A percentile compares a stretch with the other conserved stretches of the same genome.
Evolutionary conservation across 2,113 vertebrate species (phyloP).

Genomic region (Panthera uncia): DNA sequence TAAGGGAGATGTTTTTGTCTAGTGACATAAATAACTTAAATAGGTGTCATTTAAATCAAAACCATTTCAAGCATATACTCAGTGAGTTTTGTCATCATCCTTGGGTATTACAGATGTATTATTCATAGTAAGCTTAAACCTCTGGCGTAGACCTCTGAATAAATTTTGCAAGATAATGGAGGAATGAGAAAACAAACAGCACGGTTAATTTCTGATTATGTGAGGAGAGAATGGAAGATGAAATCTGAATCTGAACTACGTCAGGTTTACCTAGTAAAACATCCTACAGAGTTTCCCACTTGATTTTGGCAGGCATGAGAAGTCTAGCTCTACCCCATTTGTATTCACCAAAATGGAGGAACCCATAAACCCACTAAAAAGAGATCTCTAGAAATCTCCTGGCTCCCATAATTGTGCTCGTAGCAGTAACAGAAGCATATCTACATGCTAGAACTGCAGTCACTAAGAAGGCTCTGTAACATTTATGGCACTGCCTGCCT

Average conservation of each 20-base stretch:
- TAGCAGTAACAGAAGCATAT: background rate
- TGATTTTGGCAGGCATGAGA: background rate
- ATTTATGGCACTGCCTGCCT: background rate
- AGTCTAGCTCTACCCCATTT: background rate
- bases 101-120: background rate
- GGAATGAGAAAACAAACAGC: background rate
- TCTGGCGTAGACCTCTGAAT: background rate
- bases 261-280: background rate
- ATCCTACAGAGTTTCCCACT: background rate
- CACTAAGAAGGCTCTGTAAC: background rate
- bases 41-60: conserved; percentile 15
- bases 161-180: background rate
- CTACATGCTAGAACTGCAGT: background rate
- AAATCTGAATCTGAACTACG: background rate
- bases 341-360: background rate
- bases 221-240: background rate
- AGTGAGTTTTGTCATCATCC: background rate
- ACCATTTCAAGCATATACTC: background rate
- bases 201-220: background rate
- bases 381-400: background rate
- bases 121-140: conserved; percentile 5
- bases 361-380: background rate
- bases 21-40: conserved; percentile 29
- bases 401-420: background rate
- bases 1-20: conserved; percentile 15